Percentiles rank a stretch among this genome's conserved stretches.
phyloP scores from a whole-genome alignment of 2,113 vertebrate species.

The Embiotoca jacksoni region DNA sequence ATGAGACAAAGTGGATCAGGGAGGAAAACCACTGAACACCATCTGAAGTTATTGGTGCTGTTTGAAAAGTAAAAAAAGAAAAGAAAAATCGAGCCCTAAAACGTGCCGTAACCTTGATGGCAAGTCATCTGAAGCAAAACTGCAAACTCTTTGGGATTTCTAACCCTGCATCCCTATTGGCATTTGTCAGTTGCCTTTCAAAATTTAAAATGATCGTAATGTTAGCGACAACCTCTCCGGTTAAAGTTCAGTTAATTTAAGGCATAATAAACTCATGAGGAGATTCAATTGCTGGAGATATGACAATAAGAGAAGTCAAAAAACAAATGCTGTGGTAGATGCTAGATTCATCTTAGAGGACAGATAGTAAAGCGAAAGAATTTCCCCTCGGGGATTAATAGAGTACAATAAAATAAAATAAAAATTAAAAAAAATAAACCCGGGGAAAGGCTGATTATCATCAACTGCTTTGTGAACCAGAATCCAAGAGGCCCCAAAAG shows the following conservation, averaged over 20 bases:
- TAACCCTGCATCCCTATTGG: neutral
- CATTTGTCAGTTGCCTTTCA: neutral
- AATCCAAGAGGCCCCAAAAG: conserved; percentile 5
- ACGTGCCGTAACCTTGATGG: no score
- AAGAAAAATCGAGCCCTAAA: neutral
- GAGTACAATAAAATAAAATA: no score
- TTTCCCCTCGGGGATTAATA: no score
- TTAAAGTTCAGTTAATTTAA: neutral
- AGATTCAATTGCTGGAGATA: no score
- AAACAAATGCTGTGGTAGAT: no score
- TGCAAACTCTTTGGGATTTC: neutral
- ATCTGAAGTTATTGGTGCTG: neutral
- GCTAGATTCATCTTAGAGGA: no score
- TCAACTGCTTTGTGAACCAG: neutral
- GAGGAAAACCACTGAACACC: neutral
- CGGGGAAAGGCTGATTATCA: no score
- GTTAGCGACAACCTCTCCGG: neutral
- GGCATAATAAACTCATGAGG: neutral
- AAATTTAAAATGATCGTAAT: no score
- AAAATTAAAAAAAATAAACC: no score
- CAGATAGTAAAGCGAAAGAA: no score
- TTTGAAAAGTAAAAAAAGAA: neutral
- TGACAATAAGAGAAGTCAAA: no score
- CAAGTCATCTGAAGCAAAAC: neutral
- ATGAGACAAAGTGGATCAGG: conserved; percentile 29